Base-by-base conservation (phyloP, 92 coral and sea anemone species). In the Nematostella vectensis region DNA sequence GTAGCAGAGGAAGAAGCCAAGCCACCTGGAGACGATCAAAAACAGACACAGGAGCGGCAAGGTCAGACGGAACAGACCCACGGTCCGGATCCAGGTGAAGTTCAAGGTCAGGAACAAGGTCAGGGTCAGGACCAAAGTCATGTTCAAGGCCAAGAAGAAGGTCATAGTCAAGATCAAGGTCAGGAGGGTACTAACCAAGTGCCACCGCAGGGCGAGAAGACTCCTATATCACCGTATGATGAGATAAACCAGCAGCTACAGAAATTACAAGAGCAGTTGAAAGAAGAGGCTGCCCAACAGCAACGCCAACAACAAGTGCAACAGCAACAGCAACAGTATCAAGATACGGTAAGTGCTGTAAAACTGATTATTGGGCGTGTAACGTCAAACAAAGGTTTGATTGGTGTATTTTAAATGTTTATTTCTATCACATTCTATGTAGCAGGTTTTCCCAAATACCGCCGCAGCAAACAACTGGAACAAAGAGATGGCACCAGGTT, bases 41-140 rank as follows among this genome's bases (percentile, higher is more conserved):
- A 47, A 21, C 53, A 20, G 53, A 8, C 53, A 47, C 57, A 51
- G 57, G 29, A 3, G 31, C 29, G 25, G 57, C 33, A 22, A 22
- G 57, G 6, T 8, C 8, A 4, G 19, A 47, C 18, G 6, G 19
- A 47, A 4, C 17, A 6, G 11, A 17, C 18, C 25, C 53, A 33
- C 8, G 40, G 15, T 6, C 40, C 6, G 15, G 40, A 6, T 6
- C 8, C 15, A 6, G 8, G 15, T 6, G 8, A 33, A 33, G 8
- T 15, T 15, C 40, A 33, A 15, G 6, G 8, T 6, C 53, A 33
- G 40, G 40, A 33, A 15, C 40, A 33, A 33, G 40, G 8, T 6
- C 8, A 6, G 6, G 8, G 15, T 6, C 40, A 33, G 15, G 8
- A 6, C 40, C 40, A 33, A 15, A 6, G 8, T 6, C 8, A 6